phyloP scores from a whole-genome alignment of 1,140 invertebrate genomes.

The Euura saliciscinereae region DNA sequence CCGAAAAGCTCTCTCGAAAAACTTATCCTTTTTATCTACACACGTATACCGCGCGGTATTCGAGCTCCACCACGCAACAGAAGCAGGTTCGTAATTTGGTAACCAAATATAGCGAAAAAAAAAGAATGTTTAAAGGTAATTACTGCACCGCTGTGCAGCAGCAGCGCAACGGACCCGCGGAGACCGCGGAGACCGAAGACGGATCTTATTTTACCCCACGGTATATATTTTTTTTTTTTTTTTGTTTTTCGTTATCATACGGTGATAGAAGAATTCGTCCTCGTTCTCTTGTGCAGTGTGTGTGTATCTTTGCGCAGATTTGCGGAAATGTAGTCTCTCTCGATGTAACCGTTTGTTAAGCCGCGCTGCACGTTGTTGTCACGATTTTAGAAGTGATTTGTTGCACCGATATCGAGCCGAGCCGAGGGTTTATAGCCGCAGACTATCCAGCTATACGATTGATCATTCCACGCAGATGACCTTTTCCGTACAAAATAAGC shows the following conservation, averaged over 20 bases:
- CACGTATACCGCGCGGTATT: no score
- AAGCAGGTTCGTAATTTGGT: conserved; percentile 4
- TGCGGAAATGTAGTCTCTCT: no score
- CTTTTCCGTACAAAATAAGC: background rate
- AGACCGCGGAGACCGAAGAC: background rate
- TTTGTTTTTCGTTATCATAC: no score
- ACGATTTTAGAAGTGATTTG: conserved; percentile 3
- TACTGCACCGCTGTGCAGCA: background rate
- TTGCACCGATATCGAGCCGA: background rate
- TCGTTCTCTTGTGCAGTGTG: no score
- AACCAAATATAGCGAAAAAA: conserved; percentile 3
- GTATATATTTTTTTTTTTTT: no score
- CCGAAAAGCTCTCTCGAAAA: background rate
- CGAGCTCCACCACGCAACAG: background rate
- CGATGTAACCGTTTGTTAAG: background rate
- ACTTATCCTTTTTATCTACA: no score
- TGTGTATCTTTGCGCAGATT: no score
- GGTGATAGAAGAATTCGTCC: no score
- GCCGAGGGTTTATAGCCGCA: background rate
- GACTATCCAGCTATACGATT: background rate
- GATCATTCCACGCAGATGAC: background rate
- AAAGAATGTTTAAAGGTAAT: background rate
- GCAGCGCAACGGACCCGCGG: background rate
- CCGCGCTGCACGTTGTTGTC: background rate
- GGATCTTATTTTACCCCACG: no score